phyloP scores from a whole-genome alignment of 2,797 vertebrate species.

The Thunnus albacares region DNA sequence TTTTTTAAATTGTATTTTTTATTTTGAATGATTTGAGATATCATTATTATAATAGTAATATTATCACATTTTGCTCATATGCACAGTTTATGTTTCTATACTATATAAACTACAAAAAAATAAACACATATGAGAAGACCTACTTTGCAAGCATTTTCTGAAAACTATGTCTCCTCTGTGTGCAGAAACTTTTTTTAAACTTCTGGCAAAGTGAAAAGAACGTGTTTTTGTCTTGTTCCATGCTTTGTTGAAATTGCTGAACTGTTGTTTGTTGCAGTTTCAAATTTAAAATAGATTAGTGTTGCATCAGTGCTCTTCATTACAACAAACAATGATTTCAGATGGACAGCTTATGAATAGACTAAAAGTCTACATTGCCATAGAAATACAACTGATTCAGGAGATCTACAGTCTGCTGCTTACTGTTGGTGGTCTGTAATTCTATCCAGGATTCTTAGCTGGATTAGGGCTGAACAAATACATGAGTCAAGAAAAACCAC shows the following conservation, averaged over 20 bases:
- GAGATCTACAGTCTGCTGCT: background rate
- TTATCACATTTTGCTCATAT: background rate
- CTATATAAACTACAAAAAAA: background rate
- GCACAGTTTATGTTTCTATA: background rate
- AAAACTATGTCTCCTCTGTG: background rate
- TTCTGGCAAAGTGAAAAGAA: background rate
- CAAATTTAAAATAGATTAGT: background rate
- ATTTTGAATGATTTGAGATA: background rate
- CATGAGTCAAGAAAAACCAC: conserved; percentile 9
- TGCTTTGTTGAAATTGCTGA: background rate
- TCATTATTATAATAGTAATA: too few species aligned
- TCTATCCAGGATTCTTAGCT: conserved; percentile 2
- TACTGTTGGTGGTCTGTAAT: conserved; percentile 19
- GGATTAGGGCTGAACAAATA: conserved; percentile 12
- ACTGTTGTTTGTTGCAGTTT: background rate
- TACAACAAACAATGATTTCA: background rate
- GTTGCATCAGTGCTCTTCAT: background rate
- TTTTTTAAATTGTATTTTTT: too few species aligned
- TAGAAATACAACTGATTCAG: background rate
- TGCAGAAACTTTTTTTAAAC: too few species aligned
- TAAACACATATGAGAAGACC: background rate
- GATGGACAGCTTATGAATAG: background rate
- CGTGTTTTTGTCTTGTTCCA: background rate
- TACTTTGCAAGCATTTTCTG: background rate
- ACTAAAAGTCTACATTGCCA: background rate